Base-by-base conservation (phyloP, 2,797 vertebrate genomes). In the Chaetophractus vellerosus region DNA sequence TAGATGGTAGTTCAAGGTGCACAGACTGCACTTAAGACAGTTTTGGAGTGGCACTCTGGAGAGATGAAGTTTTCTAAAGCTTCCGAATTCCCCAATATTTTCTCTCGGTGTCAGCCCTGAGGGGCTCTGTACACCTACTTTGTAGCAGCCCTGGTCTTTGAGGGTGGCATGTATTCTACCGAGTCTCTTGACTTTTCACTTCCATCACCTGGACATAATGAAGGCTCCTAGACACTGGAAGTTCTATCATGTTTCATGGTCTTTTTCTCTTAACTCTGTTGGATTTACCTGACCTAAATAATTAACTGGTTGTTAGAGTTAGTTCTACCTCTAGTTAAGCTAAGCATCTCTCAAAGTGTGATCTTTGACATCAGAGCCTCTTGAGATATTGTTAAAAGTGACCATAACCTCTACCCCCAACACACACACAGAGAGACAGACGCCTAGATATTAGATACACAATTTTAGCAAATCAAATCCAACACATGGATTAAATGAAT, bases 261-360 rank as follows among this genome's bases (percentile, higher is more conserved):
- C 64, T 63, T 21, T 48, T 89, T 72, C 33, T 93, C 57, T 63
- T 38, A 41, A 82, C 52, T 72, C 74, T 57, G 12, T 87, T 68
- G 28, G 9, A 69, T 75, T 94, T 91, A 31, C 31, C 33, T 72
- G 21, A 81, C 31, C 41, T 72, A 38, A 88, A 57, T 64, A 24
- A 87, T 45, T 90, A 64, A 33, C 57, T 63, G 16, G 41, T 93
- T 88, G 24, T 82, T 92, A 86, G 28, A 76, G 6, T 19, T 89
- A 16, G 5, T 86, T 79, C 38, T 91, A 50, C 23, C 21, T 48
- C 15, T 71, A 81, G 71, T 71, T 94, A 63, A 79, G 18, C 16
- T 63, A 12, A 19, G 10, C 4, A 21, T 89, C 74, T 76, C 88
- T 80, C 31, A 78, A 88, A 69, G 11, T 50, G 11, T 75, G 45